phyloP scores from a whole-genome alignment of 92 coral and sea anemone species.

The Phymanthus crucifer region DNA sequence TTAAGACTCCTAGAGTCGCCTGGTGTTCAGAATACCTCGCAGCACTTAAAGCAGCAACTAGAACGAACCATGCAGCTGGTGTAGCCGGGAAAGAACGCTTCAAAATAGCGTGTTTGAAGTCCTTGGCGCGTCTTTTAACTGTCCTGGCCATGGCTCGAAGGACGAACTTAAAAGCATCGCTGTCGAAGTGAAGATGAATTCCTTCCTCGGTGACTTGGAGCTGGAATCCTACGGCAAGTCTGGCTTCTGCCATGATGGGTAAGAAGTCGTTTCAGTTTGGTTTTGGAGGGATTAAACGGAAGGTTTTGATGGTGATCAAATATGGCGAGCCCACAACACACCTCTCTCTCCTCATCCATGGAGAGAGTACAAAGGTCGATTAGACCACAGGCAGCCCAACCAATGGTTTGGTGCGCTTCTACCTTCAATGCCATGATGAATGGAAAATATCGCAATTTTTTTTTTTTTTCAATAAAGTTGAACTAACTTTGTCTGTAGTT shows the following conservation, averaged over 20 bases:
- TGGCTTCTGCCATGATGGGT: slow-evolving; percentile 91
- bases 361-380: slow-evolving; percentile 29
- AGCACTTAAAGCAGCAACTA: slow-evolving; percentile 91
- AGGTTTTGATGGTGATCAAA: slow-evolving; percentile 7
- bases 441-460: too few relatives aligned
- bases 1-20: slow-evolving; percentile 87
- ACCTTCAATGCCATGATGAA: too few relatives aligned
- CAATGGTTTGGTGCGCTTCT: too few relatives aligned
- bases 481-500: too few relatives aligned
- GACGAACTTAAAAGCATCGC: slow-evolving; percentile 78
- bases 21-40: slow-evolving; percentile 92
- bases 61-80: slow-evolving; percentile 89
- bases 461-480: too few relatives aligned
- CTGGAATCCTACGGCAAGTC: slow-evolving; percentile 96
- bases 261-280: neutral
- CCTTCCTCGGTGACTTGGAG: slow-evolving; percentile 95
- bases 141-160: slow-evolving; percentile 76
- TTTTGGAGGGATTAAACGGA: neutral
- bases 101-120: slow-evolving; percentile 70
- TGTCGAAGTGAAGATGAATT: slow-evolving; percentile 76
- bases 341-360: slow-evolving; percentile 27
- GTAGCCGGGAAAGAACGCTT: slow-evolving; percentile 96
- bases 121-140: slow-evolving; percentile 71
- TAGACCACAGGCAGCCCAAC: too few relatives aligned
- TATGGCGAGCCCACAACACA: slow-evolving; percentile 13